Evolutionary conservation across 1,140 invertebrate species (phyloP).

Genomic region (Lordiphosa clarofinis): DNA sequence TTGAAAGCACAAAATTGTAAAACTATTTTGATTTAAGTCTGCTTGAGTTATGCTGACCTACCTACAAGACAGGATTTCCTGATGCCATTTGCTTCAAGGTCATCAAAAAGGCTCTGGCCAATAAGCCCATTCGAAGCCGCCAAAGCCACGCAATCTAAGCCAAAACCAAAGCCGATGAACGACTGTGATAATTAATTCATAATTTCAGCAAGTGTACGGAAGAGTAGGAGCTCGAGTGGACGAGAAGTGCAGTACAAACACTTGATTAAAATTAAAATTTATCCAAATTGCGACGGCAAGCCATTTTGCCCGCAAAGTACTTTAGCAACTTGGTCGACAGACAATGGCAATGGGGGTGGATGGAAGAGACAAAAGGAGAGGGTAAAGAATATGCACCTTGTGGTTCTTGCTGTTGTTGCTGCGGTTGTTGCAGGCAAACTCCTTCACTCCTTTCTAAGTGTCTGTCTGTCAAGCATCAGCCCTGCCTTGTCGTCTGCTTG

Average conservation of each 20-base stretch:
- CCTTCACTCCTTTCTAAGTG: constrained; percentile 2
- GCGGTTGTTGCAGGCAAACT: constrained; percentile 1
- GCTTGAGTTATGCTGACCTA: too few relatives aligned
- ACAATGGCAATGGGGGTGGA: constrained; percentile 39
- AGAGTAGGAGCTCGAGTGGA: constrained; percentile 49
- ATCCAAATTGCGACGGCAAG: constrained; percentile 71
- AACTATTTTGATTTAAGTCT: background rate
- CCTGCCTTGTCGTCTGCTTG: constrained; percentile 27
- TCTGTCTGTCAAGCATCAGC: constrained; percentile 37
- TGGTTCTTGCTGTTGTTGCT: constrained; percentile 8
- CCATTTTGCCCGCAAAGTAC: constrained; percentile 67
- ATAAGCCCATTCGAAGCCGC: constrained; percentile 20
- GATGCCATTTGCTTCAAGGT: constrained; percentile 37
- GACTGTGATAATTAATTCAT: constrained; percentile 67
- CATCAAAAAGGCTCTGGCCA: constrained; percentile 18
- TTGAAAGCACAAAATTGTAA: constrained; percentile 6
- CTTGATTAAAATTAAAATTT: constrained; percentile 77
- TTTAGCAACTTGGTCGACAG: constrained; percentile 43
- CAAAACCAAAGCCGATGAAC: constrained; percentile 18
- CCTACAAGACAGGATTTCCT: too few relatives aligned
- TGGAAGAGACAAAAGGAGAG: constrained; percentile 11
- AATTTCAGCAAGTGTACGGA: constrained; percentile 27
- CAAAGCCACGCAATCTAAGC: background rate
- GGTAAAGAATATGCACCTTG: constrained; percentile 2
- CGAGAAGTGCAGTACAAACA: constrained; percentile 64